Evolutionary conservation across 2,888 invertebrate species (phyloP).

Genomic region (Diogma glabrata): DNA sequence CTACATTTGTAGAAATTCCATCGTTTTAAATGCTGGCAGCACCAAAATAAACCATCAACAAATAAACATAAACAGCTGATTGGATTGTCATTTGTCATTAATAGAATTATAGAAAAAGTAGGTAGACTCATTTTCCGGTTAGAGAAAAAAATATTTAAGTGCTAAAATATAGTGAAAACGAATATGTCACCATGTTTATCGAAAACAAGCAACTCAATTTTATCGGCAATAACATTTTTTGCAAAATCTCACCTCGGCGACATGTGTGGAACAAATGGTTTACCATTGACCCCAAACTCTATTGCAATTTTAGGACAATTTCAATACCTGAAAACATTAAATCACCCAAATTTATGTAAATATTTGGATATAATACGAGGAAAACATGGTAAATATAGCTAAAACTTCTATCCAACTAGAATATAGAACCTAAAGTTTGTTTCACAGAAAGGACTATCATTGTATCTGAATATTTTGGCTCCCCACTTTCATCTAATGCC

Average conservation of each 20-base stretch:
- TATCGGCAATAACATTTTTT: slow-evolving; percentile 86
- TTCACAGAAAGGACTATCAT: slow-evolving; percentile 66
- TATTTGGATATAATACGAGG: slow-evolving; percentile 87
- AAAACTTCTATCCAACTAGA: not conserved
- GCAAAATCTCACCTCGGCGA: slow-evolving; percentile 83
- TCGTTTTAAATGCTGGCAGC: too few species aligned
- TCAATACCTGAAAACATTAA: slow-evolving; percentile 65
- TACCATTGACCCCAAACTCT: slow-evolving; percentile 93
- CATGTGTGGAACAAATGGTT: slow-evolving; percentile 88
- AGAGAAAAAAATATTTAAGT: too few species aligned
- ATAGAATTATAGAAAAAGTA: too few species aligned
- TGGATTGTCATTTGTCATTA: too few species aligned
- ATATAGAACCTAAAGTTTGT: slow-evolving; percentile 8
- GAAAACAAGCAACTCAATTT: slow-evolving; percentile 17
- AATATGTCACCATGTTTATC: slow-evolving; percentile 3
- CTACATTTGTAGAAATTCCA: too few species aligned
- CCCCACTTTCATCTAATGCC: slow-evolving; percentile 44
- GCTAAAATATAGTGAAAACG: too few species aligned
- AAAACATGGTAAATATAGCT: slow-evolving; percentile 69
- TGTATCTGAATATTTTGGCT: slow-evolving; percentile 67
- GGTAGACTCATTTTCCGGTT: too few species aligned
- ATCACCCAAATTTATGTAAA: slow-evolving; percentile 71
- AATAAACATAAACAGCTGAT: too few species aligned
- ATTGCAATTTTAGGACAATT: slow-evolving; percentile 86
- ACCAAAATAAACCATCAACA: too few species aligned